These are phyloP conservation scores for Lithobates sylvaticus DNA, from an alignment of 2,797 vertebrate genomes.

Conservation along the genomic window DNA sequence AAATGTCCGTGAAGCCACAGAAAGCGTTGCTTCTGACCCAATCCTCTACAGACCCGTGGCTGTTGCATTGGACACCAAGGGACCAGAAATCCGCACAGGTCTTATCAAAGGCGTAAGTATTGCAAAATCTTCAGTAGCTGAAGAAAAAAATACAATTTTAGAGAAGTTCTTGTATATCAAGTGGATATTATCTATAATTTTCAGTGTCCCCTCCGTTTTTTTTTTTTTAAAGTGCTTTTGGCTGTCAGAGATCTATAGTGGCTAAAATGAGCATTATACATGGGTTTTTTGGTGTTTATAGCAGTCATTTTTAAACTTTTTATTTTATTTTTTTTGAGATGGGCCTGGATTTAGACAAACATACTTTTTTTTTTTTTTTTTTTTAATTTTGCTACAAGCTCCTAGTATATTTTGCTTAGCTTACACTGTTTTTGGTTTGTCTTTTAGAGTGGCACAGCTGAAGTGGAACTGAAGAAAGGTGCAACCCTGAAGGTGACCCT, in stretches of 20 bases:
- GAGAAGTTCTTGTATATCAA: too few species aligned
- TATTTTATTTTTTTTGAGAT: too few species aligned
- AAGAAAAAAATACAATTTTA: too few species aligned
- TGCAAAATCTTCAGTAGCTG: neutral
- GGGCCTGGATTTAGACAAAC: too few species aligned
- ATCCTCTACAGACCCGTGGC: conserved; percentile 91
- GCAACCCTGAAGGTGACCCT: conserved; percentile 87
- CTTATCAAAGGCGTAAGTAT: conserved; percentile 96
- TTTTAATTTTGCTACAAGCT: neutral
- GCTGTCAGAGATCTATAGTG: too few species aligned
- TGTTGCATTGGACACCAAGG: conserved; percentile 97
- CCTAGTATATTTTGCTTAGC: neutral
- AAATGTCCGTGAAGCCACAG: conserved; percentile 90
- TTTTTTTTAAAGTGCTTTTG: too few species aligned
- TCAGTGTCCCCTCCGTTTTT: too few species aligned
- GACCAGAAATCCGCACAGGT: conserved; percentile 97
- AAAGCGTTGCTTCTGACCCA: conserved; percentile 90
- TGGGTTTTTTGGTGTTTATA: too few species aligned
- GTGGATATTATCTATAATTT: too few species aligned
- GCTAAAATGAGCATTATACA: too few species aligned
- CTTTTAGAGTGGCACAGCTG: conserved; percentile 89
- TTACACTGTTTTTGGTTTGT: neutral
- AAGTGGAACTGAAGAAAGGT: conserved; percentile 94
- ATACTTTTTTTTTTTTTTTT: too few species aligned
- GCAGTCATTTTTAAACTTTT: too few species aligned